phyloP scores from a whole-genome alignment of 2,888 invertebrate species.

The Blomia tropicalis region DNA sequence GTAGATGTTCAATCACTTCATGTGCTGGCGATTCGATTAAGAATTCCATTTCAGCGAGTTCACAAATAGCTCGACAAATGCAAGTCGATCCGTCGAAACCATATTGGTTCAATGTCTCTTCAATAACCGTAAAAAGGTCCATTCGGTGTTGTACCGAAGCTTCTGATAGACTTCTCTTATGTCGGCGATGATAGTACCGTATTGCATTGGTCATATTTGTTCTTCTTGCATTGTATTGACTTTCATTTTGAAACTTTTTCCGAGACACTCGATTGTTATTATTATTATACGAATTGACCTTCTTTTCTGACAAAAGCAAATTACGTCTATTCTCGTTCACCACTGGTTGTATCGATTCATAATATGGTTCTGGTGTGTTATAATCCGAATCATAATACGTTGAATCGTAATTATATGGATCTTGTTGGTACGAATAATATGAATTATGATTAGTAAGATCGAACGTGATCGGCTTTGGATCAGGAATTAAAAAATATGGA shows the following conservation, averaged over 20 bases:
- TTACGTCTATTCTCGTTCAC: slow-evolving; percentile 1
- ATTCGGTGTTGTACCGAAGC: slow-evolving; percentile 18
- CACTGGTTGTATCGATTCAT: not conserved
- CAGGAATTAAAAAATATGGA: slow-evolving; percentile 17
- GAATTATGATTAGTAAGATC: not conserved
- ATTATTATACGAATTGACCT: not conserved
- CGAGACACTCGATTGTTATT: no score
- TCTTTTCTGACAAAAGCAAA: slow-evolving; percentile 8
- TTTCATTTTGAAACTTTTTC: not conserved
- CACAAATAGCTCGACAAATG: slow-evolving; percentile 19
- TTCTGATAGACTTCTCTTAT: slow-evolving; percentile 17
- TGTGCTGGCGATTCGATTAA: slow-evolving; percentile 24
- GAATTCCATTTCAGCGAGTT: slow-evolving; percentile 19
- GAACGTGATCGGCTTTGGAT: slow-evolving; percentile 11
- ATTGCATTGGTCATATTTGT: not conserved
- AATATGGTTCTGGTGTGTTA: not conserved
- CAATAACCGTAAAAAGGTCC: slow-evolving; percentile 17
- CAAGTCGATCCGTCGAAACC: slow-evolving; percentile 19
- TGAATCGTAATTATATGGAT: slow-evolving; percentile 4
- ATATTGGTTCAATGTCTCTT: slow-evolving; percentile 13
- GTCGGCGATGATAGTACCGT: slow-evolving; percentile 9
- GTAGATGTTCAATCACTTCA: slow-evolving; percentile 22
- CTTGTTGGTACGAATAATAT: slow-evolving; percentile 5
- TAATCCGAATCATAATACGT: not conserved
- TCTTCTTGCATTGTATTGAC: not conserved